Conservation (phyloP, 1,140 invertebrate genomes). For the Musca vetustissima region DNA sequence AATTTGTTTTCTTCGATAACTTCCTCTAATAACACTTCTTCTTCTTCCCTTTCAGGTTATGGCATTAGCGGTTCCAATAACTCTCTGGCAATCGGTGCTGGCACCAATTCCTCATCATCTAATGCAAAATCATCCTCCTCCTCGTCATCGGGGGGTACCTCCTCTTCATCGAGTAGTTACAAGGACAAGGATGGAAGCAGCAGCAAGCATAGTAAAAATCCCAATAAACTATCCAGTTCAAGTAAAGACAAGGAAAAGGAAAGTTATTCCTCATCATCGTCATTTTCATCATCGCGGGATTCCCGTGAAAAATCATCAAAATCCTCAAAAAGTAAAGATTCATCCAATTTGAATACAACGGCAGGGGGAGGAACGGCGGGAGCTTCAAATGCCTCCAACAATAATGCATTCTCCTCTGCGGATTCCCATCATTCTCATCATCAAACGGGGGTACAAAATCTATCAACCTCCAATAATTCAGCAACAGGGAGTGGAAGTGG, state of each 20-base stretch:
- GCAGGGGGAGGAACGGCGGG: neutral
- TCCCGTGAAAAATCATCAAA: conserved; percentile 50
- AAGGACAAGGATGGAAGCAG: conserved; percentile 39
- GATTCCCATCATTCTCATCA: too few relatives aligned
- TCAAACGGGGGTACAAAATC: conserved; percentile 7
- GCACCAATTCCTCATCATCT: conserved; percentile 28
- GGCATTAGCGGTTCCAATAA: conserved; percentile 1
- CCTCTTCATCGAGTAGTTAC: conserved; percentile 38
- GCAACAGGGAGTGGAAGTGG: too few relatives aligned
- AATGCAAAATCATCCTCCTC: conserved; percentile 27
- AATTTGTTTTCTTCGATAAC: neutral
- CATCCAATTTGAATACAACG: conserved; percentile 7
- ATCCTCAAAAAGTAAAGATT: conserved; percentile 50
- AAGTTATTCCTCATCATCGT: conserved; percentile 38
- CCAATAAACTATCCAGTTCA: conserved; percentile 42
- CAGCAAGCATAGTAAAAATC: conserved; percentile 47
- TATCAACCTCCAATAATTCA: neutral
- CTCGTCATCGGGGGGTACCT: conserved; percentile 31
- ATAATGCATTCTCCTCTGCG: too few relatives aligned
- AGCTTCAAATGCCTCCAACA: neutral
- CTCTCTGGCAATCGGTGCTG: conserved; percentile 5
- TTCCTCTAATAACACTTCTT: conserved; percentile 9
- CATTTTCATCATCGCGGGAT: conserved; percentile 29
- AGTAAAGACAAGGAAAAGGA: conserved; percentile 52
- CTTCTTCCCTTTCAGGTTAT: neutral